phyloP scores from a whole-genome alignment of 2,888 invertebrate genomes.

The Tipula helvola region DNA sequence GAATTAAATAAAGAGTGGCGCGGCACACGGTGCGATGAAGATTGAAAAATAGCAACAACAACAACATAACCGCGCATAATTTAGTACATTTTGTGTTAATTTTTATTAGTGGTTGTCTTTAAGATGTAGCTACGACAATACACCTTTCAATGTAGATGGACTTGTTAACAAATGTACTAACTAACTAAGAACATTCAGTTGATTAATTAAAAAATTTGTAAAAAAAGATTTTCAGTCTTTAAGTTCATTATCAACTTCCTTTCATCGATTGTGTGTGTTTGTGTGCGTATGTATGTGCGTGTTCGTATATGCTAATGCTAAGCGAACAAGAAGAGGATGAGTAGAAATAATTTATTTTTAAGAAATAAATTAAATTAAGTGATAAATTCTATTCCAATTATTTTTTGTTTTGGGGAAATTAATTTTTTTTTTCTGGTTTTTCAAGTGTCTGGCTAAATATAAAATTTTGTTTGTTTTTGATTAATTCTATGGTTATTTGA shows the following conservation, averaged over 20 bases:
- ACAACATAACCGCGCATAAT: neutral
- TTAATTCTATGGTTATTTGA: neutral
- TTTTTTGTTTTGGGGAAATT: neutral
- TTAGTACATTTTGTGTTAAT: neutral
- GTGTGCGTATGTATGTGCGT: neutral
- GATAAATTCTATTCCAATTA: neutral
- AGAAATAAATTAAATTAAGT: neutral
- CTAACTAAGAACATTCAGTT: neutral
- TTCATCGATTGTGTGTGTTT: neutral
- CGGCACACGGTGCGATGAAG: neutral
- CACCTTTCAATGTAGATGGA: neutral
- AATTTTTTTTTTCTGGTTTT: neutral
- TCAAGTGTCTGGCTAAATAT: neutral
- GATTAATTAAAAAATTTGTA: neutral
- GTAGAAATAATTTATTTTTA: neutral
- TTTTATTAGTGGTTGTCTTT: neutral
- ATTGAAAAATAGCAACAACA: neutral
- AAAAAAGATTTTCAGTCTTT: neutral
- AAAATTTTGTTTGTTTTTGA: neutral
- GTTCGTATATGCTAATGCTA: neutral
- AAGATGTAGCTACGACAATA: neutral
- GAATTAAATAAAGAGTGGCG: neutral
- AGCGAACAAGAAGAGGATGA: neutral
- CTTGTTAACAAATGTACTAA: neutral
- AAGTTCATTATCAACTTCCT: neutral